Evolutionary conservation across 2,797 vertebrate genomes (phyloP).

Genomic region (Chelmon rostratus): DNA sequence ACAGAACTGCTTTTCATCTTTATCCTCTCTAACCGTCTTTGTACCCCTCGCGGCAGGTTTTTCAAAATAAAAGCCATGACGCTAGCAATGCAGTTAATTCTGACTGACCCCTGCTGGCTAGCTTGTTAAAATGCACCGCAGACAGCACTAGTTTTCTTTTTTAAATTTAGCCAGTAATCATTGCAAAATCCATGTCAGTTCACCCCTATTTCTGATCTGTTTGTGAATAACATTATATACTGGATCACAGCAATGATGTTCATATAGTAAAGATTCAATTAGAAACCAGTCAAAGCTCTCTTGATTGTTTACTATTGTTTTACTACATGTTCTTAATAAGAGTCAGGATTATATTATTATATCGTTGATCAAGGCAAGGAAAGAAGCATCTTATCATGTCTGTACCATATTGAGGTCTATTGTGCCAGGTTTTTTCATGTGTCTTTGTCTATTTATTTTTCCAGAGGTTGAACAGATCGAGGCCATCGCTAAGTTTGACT

Average conservation of each 20-base stretch:
- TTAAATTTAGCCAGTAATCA: not conserved
- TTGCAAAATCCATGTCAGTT: no score
- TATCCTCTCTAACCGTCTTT: not conserved
- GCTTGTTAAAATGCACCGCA: conserved; percentile 11
- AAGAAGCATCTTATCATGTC: not conserved
- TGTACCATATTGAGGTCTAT: not conserved
- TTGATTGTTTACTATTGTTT: not conserved
- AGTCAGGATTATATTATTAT: not conserved
- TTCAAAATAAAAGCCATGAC: conserved; percentile 3
- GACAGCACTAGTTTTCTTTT: not conserved
- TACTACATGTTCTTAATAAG: not conserved
- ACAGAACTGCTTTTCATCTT: conserved; percentile 16
- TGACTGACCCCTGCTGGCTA: conserved; percentile 69
- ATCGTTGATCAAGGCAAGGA: not conserved
- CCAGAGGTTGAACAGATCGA: conserved; percentile 96
- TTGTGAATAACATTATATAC: no score
- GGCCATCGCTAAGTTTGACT: conserved; percentile 97
- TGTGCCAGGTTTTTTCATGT: not conserved
- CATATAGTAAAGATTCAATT: not conserved
- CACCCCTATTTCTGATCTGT: no score
- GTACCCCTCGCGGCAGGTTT: not conserved
- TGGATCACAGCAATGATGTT: not conserved
- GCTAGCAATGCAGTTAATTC: conserved; percentile 10
- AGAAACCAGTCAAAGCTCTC: not conserved
- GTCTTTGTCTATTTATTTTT: conserved; percentile 37